Base-by-base conservation (phyloP, 1,140 invertebrate genomes). In the Sminthurinus signatus region DNA sequence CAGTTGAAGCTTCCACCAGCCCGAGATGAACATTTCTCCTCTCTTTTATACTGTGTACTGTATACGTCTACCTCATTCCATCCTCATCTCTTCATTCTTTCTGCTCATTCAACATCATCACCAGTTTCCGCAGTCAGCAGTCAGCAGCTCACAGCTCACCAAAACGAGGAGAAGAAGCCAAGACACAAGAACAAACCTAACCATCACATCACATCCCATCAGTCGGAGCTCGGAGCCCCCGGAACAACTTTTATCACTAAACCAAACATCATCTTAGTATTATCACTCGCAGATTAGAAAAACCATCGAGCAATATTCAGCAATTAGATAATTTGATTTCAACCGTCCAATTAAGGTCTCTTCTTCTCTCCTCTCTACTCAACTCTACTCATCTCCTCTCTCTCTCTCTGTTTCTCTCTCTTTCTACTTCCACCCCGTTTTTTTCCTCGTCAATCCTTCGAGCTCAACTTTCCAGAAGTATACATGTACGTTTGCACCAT, bases 301-400 rank as follows among this genome's bases (percentile, higher is more conserved):
- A 64, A 67, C 69, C 67, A 73, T 69, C 65, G 60, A 62, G 32
- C 59, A 73, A 64, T 60, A 67, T 69, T 73, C 66, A 72, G 68
- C 71, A 71, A 73, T 72, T 73, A 71, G 69, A 66, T 71, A 69
- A 73, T 71, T 73, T 73, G 68, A 72, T 73, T 72, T 73, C 57
- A 67, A 64, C 65, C 67, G 54, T 73, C 69, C 70, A 69, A 73
- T 71, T 72, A 72, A 69, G 59, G 55, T 31, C 58, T 51, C 17
- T 39, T 21, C 36, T 8, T 28, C 51, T 23, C 14, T 8, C 46
- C 15, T 25, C 15, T 42, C 28, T 28, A 21, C 54, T 31, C 12
- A 44, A 17, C 19, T 46, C 2, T 36, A 10, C 4, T 25, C 27
- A n/a, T 25, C 31, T 55, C 17, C 31, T 50, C 25, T 48, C 25